Base-by-base conservation (phyloP, 1,140 invertebrate species). In the Pogonomyrmex barbatus region DNA sequence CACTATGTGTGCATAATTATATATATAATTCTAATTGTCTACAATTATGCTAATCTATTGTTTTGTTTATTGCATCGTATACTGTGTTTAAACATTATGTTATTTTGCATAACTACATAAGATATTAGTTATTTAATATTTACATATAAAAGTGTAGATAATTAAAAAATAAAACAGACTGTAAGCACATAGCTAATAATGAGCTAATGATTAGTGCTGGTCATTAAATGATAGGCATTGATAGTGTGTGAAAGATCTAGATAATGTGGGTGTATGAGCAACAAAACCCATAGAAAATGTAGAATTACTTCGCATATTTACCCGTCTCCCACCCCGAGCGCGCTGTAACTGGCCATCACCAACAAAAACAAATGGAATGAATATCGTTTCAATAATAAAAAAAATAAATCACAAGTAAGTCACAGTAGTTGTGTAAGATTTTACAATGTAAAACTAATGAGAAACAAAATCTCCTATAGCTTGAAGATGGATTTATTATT, bases 261-360 rank as follows among this genome's bases (percentile, higher is more conserved):
- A 60, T 45, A 85, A 84, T 8, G 36, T 75, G 24, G 24, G 24
- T 24, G 77, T 83, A 70, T 60, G 73, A 45, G 65, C 33, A 87
- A 87, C 82, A 84, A 65, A 67, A 86, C 54, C 70, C 58, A 85
- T 73, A 71, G 47, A 91, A 84, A 52, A 24, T 75, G 68, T 75
- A 73, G 12, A 33, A 65, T 91, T 78, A 84, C n/a, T 75, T 60
- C 92, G 52, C 91, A 95, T 96, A 96, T 96, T 96, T 96, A 96
- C 96, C 96, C 95, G 94, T 94, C 95, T 96, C 94, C 95, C 94
- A 95, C 94, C 95, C 91, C 92, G 94, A 92, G 93, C 92, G 85
- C 94, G 93, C 93, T 96, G 95, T 94, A 96, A 95, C 95, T 96
- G 96, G 77, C 92, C 94, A 93, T 95, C 95, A 94, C 94, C 94